These are phyloP conservation scores for Sesamia inferens DNA, from an alignment of 2,888 invertebrate species.

Conservation along the genomic window DNA sequence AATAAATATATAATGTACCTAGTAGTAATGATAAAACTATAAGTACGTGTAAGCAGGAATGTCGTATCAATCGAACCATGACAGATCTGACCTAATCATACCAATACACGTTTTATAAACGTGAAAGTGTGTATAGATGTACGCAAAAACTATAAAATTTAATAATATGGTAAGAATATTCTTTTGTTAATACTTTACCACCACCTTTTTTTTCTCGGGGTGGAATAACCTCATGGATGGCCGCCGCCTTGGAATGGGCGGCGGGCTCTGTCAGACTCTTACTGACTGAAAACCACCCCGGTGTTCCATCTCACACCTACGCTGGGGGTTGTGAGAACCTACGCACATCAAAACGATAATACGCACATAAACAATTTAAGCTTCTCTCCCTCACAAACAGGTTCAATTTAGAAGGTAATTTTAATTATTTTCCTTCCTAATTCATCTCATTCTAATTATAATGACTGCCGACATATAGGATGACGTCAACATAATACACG, in stretches of 20 bases:
- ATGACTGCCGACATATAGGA: constrained; percentile 6
- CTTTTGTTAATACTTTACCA: too few species aligned
- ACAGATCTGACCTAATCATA: not conserved
- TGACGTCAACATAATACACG: constrained; percentile 16
- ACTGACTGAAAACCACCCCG: not conserved
- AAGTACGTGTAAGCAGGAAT: not conserved
- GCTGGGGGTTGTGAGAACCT: not conserved
- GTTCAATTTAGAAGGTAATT: not conserved
- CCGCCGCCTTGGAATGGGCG: too few species aligned
- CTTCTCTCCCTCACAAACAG: not conserved
- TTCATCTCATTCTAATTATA: constrained; percentile 24
- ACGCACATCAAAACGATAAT: not conserved
- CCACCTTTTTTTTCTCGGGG: too few species aligned
- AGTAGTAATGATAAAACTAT: not conserved
- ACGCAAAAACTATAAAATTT: too few species aligned
- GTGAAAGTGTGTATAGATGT: too few species aligned
- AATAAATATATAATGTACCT: not conserved
- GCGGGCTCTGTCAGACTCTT: too few species aligned
- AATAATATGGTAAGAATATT: too few species aligned
- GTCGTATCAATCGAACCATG: not conserved
- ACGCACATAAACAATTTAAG: not conserved
- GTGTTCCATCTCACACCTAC: not conserved
- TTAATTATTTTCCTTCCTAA: constrained; percentile 14
- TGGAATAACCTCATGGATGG: too few species aligned
- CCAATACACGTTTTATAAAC: too few species aligned